These are phyloP conservation scores for Torymus aiolomorphi DNA, from an alignment of 2,888 invertebrate species.

Conservation along the genomic window DNA sequence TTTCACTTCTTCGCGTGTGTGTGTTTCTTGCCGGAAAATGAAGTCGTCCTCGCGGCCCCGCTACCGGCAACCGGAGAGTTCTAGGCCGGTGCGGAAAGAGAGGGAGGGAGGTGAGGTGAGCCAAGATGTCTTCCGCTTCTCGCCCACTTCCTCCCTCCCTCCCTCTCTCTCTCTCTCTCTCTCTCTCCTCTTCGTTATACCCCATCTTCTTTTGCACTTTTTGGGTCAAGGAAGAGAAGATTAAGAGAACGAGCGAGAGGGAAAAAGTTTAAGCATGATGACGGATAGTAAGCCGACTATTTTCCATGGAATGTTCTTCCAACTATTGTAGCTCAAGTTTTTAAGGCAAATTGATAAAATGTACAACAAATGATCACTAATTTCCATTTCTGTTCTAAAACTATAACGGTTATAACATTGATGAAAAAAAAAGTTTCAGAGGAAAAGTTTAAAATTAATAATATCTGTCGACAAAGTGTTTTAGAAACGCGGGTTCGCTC, in stretches of 20 bases:
- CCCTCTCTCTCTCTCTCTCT: background rate
- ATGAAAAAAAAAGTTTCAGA: no score
- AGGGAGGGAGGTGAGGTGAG: background rate
- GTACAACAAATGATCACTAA: no score
- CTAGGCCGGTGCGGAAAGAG: background rate
- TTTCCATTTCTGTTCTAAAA: no score
- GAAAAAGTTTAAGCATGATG: no score
- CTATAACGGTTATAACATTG: no score
- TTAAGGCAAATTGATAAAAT: no score
- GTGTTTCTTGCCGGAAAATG: constrained; percentile 45
- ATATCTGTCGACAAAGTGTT: no score
- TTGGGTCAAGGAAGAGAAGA: background rate
- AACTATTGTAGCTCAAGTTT: no score
- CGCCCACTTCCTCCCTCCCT: background rate
- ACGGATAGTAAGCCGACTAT: no score
- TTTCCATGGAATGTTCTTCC: no score
- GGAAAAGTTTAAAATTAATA: no score
- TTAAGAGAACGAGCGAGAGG: background rate
- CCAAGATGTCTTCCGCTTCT: constrained; percentile 28
- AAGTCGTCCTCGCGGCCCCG: constrained; percentile 30
- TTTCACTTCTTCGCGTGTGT: constrained; percentile 35
- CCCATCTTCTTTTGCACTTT: background rate
- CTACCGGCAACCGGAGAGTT: constrained; percentile 1
- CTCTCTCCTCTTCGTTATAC: background rate
- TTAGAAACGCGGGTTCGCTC: no score